Evolutionary conservation across 2,113 vertebrate species (phyloP), one percentile per base, ranked within the genome.

Genomic region (Mesembrinibis cayennensis): DNA sequence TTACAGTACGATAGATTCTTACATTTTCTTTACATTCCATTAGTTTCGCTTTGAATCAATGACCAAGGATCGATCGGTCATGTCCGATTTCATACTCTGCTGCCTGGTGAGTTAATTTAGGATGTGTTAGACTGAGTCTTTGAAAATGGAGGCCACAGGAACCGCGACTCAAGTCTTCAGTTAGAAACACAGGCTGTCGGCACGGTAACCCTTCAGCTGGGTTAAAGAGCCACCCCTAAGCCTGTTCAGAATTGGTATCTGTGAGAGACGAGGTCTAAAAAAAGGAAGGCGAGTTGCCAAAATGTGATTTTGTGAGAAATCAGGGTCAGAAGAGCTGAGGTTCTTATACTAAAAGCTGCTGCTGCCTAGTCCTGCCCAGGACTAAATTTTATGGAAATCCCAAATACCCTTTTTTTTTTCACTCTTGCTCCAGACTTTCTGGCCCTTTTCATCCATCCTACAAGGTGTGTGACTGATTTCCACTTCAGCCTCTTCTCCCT

Each of bases 21-120:
- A 49, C 72, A 17, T 90, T 96, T 97, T 97, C 97, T 97, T 98
- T 97, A 93, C 93, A 70, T 93, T 93, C 78, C 86, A 95, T 95
- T 98, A 96, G 87, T 96, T 97, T 85, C 0, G 66, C 82, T 96
- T 74, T 80, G 58, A 95, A 97, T 98, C 94, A n/a, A 97, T 97
- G 95, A 27, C 63, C 8, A 22, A 59, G 93, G 89, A 98, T 99
- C 98, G 94, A 98, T 99, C 94, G 97, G 97, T 98, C 98, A 98
- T 80, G 98, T 98, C 98, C 97, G 86, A 98, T 98, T 98, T 98
- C 96, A 98, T 97, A 97, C 98, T 96, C 95, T 93, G 92, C 65
- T 97, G 98, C 97, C 92, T 95, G 63, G 42, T 62, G 93, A 94
- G 96, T 97, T 89, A 91, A 96, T 97, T 96, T 90, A 40, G 93